Percentiles rank a stretch among this genome's conserved stretches.
Conservation (phyloP, 2,797 vertebrate genomes). For the Bradypus variegatus region DNA sequence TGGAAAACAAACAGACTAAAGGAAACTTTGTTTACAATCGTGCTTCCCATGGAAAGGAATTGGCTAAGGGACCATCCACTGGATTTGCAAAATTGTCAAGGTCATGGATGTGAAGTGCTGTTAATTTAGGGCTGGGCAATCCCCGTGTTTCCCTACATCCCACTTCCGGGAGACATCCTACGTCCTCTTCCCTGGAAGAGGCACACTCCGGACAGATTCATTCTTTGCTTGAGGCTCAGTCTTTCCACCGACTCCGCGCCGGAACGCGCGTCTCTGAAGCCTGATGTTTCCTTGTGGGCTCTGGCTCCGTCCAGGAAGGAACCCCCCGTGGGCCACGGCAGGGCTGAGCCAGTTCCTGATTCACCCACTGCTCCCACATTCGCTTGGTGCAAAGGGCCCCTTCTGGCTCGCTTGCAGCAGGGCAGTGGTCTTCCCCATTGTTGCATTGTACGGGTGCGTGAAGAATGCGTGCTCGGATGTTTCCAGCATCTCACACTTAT, state of each 20-base stretch:
- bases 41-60: neutral
- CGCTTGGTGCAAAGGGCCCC: neutral
- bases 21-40: neutral
- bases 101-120: fast-evolving
- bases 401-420: no score
- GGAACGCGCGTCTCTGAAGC: neutral
- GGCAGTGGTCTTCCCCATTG: fast-evolving
- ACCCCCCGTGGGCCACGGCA: neutral
- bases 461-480: fast-evolving
- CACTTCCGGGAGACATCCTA: neutral
- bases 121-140: neutral
- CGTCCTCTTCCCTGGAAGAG: no score
- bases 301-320: neutral
- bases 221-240: neutral
- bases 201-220: neutral
- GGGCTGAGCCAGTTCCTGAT: no score
- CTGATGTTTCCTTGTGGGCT: fast-evolving
- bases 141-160: neutral
- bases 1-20: neutral
- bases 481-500: neutral
- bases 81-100: fast-evolving
- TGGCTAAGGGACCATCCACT: neutral
- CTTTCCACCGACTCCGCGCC: neutral
- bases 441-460: fast-evolving
- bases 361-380: fast-evolving